These are phyloP conservation scores for Sinocyclocheilus anshuiensis DNA, from an alignment of 2,113 vertebrate species.

Conservation along the genomic window DNA sequence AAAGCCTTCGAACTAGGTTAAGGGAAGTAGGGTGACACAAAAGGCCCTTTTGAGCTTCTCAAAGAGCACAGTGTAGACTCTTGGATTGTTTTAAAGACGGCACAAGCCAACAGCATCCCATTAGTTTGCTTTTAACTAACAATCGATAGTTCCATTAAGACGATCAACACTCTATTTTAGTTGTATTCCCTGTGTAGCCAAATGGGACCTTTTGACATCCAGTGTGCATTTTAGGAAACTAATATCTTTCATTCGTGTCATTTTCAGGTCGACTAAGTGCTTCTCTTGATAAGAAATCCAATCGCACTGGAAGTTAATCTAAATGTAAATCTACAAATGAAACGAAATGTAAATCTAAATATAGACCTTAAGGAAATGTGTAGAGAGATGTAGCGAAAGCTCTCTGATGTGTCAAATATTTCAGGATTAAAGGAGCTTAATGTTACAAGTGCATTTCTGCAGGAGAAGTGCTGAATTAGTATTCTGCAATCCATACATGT, in stretches of 20 bases:
- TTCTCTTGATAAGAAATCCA: conserved; percentile 27
- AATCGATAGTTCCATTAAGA: conserved; percentile 71
- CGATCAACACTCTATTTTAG: conserved; percentile 62
- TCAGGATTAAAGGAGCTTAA: conserved; percentile 18
- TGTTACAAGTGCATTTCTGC: background rate
- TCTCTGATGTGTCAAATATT: conserved; percentile 14
- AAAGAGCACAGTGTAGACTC: conserved; percentile 72
- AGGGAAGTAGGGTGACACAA: conserved; percentile 68
- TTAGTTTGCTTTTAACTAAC: conserved; percentile 68
- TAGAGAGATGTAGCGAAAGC: background rate
- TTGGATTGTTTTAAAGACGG: conserved; percentile 66
- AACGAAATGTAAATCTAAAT: conserved; percentile 23
- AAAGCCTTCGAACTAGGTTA: conserved; percentile 65
- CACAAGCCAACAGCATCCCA: conserved; percentile 67
- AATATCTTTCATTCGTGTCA: background rate
- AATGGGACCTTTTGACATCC: conserved; percentile 16
- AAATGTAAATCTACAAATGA: conserved; percentile 35
- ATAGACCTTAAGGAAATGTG: conserved; percentile 11
- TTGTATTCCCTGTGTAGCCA: conserved; percentile 57
- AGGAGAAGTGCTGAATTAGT: background rate
- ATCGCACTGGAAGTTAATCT: background rate
- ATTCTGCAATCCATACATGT: background rate
- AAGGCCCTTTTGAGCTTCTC: conserved; percentile 71
- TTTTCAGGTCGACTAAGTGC: conserved; percentile 8
- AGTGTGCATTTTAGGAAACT: conserved; percentile 4